These are phyloP conservation scores for Oconnorella tubifera DNA, from an alignment of 2,888 invertebrate genomes.

Conservation along the genomic window DNA sequence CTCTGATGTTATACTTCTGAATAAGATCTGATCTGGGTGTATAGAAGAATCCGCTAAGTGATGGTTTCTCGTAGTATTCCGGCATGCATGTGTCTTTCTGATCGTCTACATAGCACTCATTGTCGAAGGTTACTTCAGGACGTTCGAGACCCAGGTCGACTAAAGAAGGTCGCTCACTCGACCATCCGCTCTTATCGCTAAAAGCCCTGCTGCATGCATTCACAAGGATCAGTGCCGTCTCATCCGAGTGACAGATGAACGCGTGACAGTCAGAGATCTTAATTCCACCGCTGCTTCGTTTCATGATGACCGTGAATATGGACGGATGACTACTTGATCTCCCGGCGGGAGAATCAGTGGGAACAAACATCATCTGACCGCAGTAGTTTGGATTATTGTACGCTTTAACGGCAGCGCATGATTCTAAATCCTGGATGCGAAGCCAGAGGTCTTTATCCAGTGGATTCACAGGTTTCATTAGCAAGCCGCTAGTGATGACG, in stretches of 20 bases:
- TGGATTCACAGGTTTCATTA: constrained; percentile 17
- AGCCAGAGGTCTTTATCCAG: constrained; percentile 23
- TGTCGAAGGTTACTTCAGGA: background rate
- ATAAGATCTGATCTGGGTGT: constrained; percentile 15
- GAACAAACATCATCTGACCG: constrained; percentile 5
- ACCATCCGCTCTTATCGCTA: constrained; percentile 19
- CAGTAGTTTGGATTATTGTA: background rate
- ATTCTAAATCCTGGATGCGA: constrained; percentile 17
- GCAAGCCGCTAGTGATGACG: constrained; percentile 18
- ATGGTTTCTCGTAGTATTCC: constrained; percentile 22
- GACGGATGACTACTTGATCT: constrained; percentile 7
- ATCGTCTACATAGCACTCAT: background rate
- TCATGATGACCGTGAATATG: constrained; percentile 18
- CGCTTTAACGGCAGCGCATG: constrained; percentile 21
- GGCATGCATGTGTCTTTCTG: constrained; percentile 5
- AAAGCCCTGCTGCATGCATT: constrained; percentile 10
- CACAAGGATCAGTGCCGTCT: constrained; percentile 14
- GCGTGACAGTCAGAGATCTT: constrained; percentile 21
- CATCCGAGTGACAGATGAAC: constrained; percentile 17
- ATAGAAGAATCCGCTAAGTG: constrained; percentile 23
- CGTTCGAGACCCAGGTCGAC: background rate
- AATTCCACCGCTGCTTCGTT: constrained; percentile 11
- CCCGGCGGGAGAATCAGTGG: constrained; percentile 9
- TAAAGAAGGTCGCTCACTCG: constrained; percentile 9
- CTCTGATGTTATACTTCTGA: constrained; percentile 13